A percentile compares a stretch with the other conserved stretches of the same genome.
Evolutionary conservation across 1,140 invertebrate genomes (phyloP).

Genomic region (Centruroides sculpturatus): DNA sequence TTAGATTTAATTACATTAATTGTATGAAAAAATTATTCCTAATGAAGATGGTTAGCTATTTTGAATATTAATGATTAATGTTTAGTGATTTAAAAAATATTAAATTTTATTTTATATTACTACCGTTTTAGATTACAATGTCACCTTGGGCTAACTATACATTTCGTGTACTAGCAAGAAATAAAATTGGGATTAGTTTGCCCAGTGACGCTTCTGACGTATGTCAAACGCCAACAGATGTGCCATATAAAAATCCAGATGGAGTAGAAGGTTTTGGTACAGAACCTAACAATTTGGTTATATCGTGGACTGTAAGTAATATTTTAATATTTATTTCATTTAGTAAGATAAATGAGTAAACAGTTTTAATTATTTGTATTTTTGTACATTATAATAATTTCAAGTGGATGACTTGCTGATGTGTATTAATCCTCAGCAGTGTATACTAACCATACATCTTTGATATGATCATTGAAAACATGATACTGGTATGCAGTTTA

Average conservation of each 20-base stretch:
- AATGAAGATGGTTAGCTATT: not conserved
- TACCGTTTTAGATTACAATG: conserved; percentile 39
- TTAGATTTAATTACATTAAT: not conserved
- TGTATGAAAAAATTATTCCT: not conserved
- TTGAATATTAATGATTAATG: not conserved
- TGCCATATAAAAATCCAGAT: conserved; percentile 85
- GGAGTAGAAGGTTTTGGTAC: conserved; percentile 81
- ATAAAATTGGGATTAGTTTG: conserved; percentile 77
- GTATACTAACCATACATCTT: no score
- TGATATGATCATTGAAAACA: no score
- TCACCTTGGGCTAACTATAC: conserved; percentile 91
- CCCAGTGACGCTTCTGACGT: conserved; percentile 59
- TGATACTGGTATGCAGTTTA: no score
- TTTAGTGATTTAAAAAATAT: not conserved
- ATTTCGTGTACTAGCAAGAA: conserved; percentile 79
- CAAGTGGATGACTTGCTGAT: no score
- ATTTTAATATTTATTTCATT: not conserved
- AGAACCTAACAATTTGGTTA: conserved; percentile 73
- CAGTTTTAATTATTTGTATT: not conserved
- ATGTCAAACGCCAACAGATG: conserved; percentile 72
- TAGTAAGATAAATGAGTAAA: not conserved
- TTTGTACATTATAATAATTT: no score
- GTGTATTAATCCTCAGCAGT: no score
- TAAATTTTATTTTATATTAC: not conserved
- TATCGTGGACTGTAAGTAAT: conserved; percentile 58